Base-by-base conservation (phyloP, 2,113 vertebrate genomes). In the Pimephales promelas region DNA sequence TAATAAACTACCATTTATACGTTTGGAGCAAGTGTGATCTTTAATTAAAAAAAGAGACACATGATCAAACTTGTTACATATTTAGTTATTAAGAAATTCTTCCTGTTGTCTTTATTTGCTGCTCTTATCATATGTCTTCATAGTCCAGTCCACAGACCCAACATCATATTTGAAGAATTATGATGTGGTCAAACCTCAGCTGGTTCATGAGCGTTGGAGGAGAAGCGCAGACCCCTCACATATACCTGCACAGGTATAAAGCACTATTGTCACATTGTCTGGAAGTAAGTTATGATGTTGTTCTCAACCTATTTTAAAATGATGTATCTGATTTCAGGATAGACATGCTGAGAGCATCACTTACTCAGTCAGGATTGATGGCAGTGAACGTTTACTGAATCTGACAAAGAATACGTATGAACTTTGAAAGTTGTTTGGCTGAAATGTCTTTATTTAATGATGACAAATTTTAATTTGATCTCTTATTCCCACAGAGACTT, bases 321-420 rank as follows among this genome's bases (percentile, higher is more conserved):
- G 8, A 24, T 26, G 18, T 72, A 40, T 52, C 10, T 82, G 45
- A 73, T 91, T 90, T 68, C 79, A 74, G 40, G 85, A 75, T 47
- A 7, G 49, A 84, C 56, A 88, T 70, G 5, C 92, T 0, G 92
- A 93, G 1, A 82, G 24, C 2, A 0, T 93, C n/a, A 89, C 86
- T 2, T 95, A 93, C 83, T 82, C 72, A 2, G 45, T 95, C 6
- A 68, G 26, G 7, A 93, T 95, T n/a, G 89, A 92, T 62, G 75
- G 90, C 82, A 88, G 43, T 36, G 77, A 72, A 10, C 92, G 90
- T 26, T 0, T 90, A 4, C 31, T 94, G 47, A 90, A 92, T 61
- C 86, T 95, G 10, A 84, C 90, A 77, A 89, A 80, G 36, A 95
- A 95, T 91, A 93, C 82, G 94, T 95, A 86, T 49, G 75, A 47